These are phyloP conservation scores for Trisateles emortualis DNA, from an alignment of 2,888 invertebrate species.

Conservation along the genomic window DNA sequence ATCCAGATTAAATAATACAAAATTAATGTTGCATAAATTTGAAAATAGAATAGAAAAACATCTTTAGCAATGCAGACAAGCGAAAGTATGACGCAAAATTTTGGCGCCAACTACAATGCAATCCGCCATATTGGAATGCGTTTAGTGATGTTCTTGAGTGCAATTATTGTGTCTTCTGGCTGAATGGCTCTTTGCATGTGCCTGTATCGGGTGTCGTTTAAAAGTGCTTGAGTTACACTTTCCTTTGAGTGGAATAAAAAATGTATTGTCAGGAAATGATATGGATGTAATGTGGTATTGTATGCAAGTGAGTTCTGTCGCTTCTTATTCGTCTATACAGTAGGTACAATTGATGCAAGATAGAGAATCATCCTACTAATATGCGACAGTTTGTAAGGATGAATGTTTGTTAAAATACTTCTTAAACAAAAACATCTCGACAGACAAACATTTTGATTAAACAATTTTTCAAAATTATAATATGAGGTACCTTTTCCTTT, in stretches of 20 bases:
- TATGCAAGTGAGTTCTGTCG: background rate
- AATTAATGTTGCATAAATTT: slow-evolving; percentile 42
- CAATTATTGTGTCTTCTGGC: slow-evolving; percentile 42
- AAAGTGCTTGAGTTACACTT: slow-evolving; percentile 47
- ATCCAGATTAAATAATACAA: slow-evolving; percentile 13
- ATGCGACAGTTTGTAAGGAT: too few species aligned
- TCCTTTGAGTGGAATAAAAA: slow-evolving; percentile 17
- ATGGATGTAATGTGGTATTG: slow-evolving; percentile 14
- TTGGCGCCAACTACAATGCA: slow-evolving; percentile 47
- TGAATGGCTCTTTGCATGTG: slow-evolving; percentile 34
- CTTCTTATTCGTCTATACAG: background rate
- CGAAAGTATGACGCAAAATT: slow-evolving; percentile 43
- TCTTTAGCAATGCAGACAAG: slow-evolving; percentile 28
- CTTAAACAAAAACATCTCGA: too few species aligned
- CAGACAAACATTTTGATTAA: too few species aligned
- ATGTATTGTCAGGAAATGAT: slow-evolving; percentile 16
- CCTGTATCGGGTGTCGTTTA: slow-evolving; percentile 40
- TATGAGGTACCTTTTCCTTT: too few species aligned
- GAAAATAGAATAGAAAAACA: slow-evolving; percentile 26
- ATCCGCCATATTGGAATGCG: slow-evolving; percentile 34
- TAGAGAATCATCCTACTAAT: too few species aligned
- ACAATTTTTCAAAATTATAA: too few species aligned
- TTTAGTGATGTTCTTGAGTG: slow-evolving; percentile 35
- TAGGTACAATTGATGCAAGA: too few species aligned
- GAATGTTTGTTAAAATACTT: too few species aligned